Percentiles rank a stretch among this genome's conserved stretches.
These are phyloP conservation scores for Melanophora roralis DNA, from an alignment of 2,888 invertebrate genomes.

Conservation along the genomic window DNA sequence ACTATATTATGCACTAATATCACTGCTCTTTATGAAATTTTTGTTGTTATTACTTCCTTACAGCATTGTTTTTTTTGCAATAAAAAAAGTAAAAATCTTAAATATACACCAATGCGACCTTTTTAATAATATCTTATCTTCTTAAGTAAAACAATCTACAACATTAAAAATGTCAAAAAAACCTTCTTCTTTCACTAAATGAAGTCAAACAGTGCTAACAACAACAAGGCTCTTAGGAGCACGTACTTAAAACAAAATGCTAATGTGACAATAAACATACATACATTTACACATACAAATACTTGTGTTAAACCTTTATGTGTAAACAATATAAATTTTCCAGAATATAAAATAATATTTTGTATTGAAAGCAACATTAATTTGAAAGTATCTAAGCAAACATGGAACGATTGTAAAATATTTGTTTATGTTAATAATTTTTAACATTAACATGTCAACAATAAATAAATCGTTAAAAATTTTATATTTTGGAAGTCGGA, in stretches of 20 bases:
- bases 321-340: not conserved
- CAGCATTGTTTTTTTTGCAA: not conserved
- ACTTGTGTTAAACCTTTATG: not conserved
- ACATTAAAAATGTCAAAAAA: too few relatives aligned
- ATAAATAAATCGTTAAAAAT: not conserved
- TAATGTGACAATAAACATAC: not conserved
- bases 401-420: conserved; percentile 13
- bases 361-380: conserved; percentile 5
- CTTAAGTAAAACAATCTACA: too few relatives aligned
- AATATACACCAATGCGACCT: too few relatives aligned
- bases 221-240: too few relatives aligned
- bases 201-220: too few relatives aligned
- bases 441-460: conserved; percentile 13
- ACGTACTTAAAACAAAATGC: not conserved
- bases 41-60: not conserved
- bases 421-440: conserved; percentile 15
- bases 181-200: too few relatives aligned
- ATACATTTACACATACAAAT: not conserved
- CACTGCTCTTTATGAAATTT: conserved; percentile 9
- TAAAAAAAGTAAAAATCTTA: conserved; percentile 12
- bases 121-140: too few relatives aligned
- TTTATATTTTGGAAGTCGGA: not conserved
- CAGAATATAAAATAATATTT: not conserved
- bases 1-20: conserved; percentile 40
- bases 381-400: conserved; percentile 21